phyloP scores from a whole-genome alignment of 2,113 vertebrate genomes.

The Microcebus tavaratra region DNA sequence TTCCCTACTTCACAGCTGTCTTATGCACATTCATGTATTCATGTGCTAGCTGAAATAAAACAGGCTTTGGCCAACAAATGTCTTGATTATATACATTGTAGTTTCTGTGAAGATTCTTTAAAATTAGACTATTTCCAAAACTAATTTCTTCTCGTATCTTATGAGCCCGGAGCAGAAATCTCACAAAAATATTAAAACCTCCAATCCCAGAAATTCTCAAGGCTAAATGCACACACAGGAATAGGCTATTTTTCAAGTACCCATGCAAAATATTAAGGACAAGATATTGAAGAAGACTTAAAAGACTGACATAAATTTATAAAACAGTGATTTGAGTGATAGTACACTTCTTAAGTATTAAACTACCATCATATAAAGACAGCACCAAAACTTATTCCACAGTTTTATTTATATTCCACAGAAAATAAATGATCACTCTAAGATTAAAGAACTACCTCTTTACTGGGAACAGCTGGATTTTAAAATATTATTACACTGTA shows the following conservation, averaged over 20 bases:
- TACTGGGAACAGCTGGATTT: background rate
- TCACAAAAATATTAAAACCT: background rate
- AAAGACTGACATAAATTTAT: background rate
- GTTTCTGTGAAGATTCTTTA: background rate
- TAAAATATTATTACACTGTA: background rate
- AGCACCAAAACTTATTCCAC: background rate
- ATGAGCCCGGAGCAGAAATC: background rate
- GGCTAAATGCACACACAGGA: background rate
- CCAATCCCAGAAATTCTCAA: background rate
- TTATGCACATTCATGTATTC: background rate
- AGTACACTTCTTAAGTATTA: background rate
- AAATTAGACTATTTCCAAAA: constrained; percentile 37
- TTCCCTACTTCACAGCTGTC: background rate
- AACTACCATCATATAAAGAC: background rate
- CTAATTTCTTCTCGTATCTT: background rate
- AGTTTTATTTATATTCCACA: background rate
- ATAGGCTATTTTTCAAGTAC: background rate
- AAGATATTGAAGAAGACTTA: background rate
- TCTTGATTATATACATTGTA: constrained; percentile 4
- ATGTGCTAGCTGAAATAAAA: background rate
- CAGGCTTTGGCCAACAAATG: background rate
- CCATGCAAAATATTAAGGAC: background rate
- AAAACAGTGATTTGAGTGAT: background rate
- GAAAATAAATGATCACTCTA: background rate
- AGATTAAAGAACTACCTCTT: background rate